A percentile compares a stretch with the other conserved stretches of the same genome.
phyloP scores from a whole-genome alignment of 1,140 invertebrate species.

The Physella acuta region DNA sequence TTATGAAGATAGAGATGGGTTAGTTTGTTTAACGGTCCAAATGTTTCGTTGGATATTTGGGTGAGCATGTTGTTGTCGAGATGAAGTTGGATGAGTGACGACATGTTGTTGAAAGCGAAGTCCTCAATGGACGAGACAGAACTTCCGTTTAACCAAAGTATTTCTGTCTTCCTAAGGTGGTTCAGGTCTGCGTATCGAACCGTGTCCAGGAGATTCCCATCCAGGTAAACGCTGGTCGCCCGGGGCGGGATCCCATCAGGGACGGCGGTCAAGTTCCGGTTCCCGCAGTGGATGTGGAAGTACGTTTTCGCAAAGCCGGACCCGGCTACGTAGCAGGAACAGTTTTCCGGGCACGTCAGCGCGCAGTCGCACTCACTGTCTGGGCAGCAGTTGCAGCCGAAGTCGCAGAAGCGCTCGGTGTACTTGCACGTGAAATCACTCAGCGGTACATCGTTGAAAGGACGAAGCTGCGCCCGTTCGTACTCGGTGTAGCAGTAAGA shows the following conservation, averaged over 20 bases:
- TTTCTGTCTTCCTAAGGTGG: slow-evolving; percentile 19
- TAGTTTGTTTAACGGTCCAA: slow-evolving; percentile 25
- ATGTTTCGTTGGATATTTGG: slow-evolving; percentile 20
- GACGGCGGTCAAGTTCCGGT: slow-evolving; percentile 19
- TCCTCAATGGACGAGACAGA: slow-evolving; percentile 27
- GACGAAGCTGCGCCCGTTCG: neutral
- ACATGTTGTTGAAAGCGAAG: slow-evolving; percentile 27
- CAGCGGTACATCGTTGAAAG: slow-evolving; percentile 29
- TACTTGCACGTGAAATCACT: slow-evolving; percentile 37
- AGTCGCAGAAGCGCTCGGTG: slow-evolving; percentile 10
- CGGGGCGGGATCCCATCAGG: slow-evolving; percentile 29
- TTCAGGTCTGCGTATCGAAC: slow-evolving; percentile 21
- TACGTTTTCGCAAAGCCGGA: slow-evolving; percentile 6
- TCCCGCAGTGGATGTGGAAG: slow-evolving; percentile 30
- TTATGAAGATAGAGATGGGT: slow-evolving; percentile 32
- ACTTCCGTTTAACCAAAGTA: slow-evolving; percentile 35
- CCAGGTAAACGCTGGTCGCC: slow-evolving; percentile 33
- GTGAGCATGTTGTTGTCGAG: slow-evolving; percentile 34
- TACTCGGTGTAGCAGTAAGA: slow-evolving; percentile 16
- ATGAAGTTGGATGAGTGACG: slow-evolving; percentile 24
- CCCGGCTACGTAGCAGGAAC: slow-evolving; percentile 29
- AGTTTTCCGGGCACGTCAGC: slow-evolving; percentile 30
- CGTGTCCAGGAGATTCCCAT: slow-evolving; percentile 34
- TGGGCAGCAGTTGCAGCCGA: slow-evolving; percentile 35
- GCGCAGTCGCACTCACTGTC: slow-evolving; percentile 26